These are phyloP conservation scores for Eretmocerus hayati DNA, from an alignment of 2,888 invertebrate genomes.

Conservation along the genomic window DNA sequence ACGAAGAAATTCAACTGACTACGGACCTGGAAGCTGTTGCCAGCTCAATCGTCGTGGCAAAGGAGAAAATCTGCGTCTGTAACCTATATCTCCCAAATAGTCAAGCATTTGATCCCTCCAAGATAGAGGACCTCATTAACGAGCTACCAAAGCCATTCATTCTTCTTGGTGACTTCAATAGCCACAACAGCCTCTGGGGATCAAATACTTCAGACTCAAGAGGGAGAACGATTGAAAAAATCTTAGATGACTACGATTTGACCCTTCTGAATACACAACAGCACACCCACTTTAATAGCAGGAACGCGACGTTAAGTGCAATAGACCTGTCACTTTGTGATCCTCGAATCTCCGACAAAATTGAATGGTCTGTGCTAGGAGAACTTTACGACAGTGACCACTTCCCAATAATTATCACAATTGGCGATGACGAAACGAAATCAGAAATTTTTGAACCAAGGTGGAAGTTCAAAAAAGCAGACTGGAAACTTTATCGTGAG, in stretches of 20 bases:
- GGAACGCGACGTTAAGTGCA: slow-evolving; percentile 14
- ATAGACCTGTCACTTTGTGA: slow-evolving; percentile 23
- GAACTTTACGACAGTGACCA: slow-evolving; percentile 22
- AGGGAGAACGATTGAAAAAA: slow-evolving; percentile 22
- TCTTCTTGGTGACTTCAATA: slow-evolving; percentile 26
- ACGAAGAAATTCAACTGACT: slow-evolving; percentile 8
- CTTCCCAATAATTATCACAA: slow-evolving; percentile 20
- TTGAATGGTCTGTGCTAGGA: slow-evolving; percentile 10
- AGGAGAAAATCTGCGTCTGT: slow-evolving; percentile 10
- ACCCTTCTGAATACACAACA: slow-evolving; percentile 10
- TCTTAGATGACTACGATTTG: slow-evolving; percentile 17
- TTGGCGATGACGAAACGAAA: not conserved
- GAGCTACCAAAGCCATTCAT: slow-evolving; percentile 25
- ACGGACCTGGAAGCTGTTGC: slow-evolving; percentile 19
- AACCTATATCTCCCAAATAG: slow-evolving; percentile 22
- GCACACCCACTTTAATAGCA: slow-evolving; percentile 22
- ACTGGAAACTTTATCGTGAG: slow-evolving; percentile 19
- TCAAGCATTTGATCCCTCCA: not conserved
- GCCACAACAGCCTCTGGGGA: slow-evolving; percentile 23
- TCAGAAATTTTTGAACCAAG: not conserved
- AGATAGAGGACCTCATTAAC: slow-evolving; percentile 13
- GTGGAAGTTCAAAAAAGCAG: slow-evolving; percentile 22
- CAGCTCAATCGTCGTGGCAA: not conserved
- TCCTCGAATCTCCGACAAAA: slow-evolving; percentile 5
- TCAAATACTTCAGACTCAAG: slow-evolving; percentile 17